Conservation (phyloP, 2,888 invertebrate species). For the Ophioninae sp. region DNA sequence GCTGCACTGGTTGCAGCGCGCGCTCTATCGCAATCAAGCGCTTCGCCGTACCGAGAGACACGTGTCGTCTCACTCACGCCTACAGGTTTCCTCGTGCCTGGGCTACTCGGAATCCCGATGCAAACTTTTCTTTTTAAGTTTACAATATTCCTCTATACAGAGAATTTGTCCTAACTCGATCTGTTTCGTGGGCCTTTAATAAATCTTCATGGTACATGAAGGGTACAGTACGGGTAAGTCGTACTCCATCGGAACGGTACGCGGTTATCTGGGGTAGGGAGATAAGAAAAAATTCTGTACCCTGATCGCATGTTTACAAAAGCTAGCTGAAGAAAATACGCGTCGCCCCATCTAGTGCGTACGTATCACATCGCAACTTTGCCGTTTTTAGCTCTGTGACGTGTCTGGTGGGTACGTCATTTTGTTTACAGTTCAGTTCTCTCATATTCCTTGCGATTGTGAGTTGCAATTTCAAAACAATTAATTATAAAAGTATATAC, state of each 20-base stretch:
- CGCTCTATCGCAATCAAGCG: no score
- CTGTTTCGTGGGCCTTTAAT: no score
- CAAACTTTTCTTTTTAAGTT: not conserved
- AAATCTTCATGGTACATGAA: no score
- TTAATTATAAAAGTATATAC: slow-evolving; percentile 26
- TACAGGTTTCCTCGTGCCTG: no score
- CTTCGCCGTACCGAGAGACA: no score
- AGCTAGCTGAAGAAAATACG: slow-evolving; percentile 7
- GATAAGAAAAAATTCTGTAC: not conserved
- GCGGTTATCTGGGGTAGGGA: no score
- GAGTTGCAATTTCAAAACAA: slow-evolving; percentile 2
- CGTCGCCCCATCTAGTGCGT: slow-evolving; percentile 46
- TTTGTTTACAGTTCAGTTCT: slow-evolving; percentile 35
- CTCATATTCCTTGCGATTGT: slow-evolving; percentile 6
- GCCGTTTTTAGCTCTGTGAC: slow-evolving; percentile 35
- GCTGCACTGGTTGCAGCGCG: no score
- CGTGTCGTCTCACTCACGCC: no score
- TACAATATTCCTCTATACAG: no score
- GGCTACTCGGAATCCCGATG: not conserved
- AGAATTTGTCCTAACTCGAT: no score
- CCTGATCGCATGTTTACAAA: not conserved
- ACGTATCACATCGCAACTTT: not conserved
- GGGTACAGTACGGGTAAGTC: no score
- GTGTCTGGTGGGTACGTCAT: slow-evolving; percentile 30
- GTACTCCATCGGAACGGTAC: no score